Evolutionary conservation across 1,140 invertebrate species (phyloP), one percentile per base, ranked within the genome.

Genomic region (Drosophila yakuba): DNA sequence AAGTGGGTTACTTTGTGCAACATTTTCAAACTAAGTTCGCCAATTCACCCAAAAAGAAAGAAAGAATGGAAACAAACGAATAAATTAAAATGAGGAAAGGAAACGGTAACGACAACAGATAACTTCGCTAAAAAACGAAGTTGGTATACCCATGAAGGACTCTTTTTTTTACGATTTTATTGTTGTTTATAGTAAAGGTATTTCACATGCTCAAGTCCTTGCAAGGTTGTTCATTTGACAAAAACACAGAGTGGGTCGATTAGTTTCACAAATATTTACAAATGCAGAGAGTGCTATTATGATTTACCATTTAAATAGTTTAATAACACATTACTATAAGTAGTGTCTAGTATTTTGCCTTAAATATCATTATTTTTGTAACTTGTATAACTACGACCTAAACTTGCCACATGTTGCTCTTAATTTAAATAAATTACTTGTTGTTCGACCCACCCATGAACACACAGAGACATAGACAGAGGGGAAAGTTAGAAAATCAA

Each of bases 1-100:
- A 88, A 92, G 85, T 90, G 91, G 91, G 88, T 91, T 91, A 91
- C 90, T 92, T 91, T 91, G 91, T 88, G 88, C 91, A 92, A 91
- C 84, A 90, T 90, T 92, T 78, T 92, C 92, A 91, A 92, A 92
- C 92, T 92, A 82, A 81, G 89, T 77, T 76, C 79, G 83, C 83
- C 83, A 86, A 86, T 88, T 89, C 69, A 61, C 64, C 77, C 80
- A 73, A 85, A 85, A 88, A 74, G 67, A 80, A 78, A 91, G 75
- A 75, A 86, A 81, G 71, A 71, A 66, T 66, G 64, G 47, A 72
- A 85, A 81, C 56, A 66, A 79, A 71, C 56, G 51, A 60, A 74
- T 63, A 77, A 83, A 78, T 74, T 64, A 78, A 67, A 64, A 68
- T 6, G 47, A 66, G 64, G 61, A 66, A 68, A 68, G 61, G 64